These are phyloP conservation scores for Trissolcus basalis DNA, from an alignment of 1,140 invertebrate genomes.

Conservation along the genomic window DNA sequence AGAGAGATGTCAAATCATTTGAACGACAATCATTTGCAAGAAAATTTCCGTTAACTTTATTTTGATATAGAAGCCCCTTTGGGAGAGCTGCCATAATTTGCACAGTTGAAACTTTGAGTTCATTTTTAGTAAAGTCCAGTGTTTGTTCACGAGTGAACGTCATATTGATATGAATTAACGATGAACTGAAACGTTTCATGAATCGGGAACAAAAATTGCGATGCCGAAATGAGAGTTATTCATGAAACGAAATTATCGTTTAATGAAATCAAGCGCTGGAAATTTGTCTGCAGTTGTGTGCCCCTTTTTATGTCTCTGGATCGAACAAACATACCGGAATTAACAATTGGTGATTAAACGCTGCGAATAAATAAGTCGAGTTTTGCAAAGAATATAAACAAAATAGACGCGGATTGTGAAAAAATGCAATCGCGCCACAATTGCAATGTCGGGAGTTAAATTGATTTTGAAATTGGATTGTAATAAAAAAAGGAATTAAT, in stretches of 20 bases:
- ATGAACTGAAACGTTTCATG: background rate
- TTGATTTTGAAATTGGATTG: background rate
- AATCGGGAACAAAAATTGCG: background rate
- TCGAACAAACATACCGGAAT: slow-evolving; percentile 8
- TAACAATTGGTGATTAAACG: slow-evolving; percentile 50
- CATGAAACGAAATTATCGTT: slow-evolving; percentile 31
- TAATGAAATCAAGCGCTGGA: slow-evolving; percentile 34
- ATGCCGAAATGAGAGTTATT: slow-evolving; percentile 21
- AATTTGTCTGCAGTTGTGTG: slow-evolving; percentile 5
- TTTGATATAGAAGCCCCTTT: too few relatives aligned
- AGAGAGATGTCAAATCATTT: background rate
- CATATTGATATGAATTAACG: too few relatives aligned
- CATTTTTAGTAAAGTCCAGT: too few relatives aligned
- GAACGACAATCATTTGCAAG: too few relatives aligned
- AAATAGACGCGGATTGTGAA: too few relatives aligned
- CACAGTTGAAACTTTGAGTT: too few relatives aligned
- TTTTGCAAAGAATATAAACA: too few relatives aligned
- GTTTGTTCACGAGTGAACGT: too few relatives aligned
- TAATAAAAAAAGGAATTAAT: background rate
- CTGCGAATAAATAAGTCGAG: slow-evolving; percentile 35
- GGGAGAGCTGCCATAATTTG: too few relatives aligned
- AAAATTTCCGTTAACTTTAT: too few relatives aligned
- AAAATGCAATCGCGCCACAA: too few relatives aligned
- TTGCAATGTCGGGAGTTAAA: too few relatives aligned
- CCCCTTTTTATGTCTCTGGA: background rate